These are phyloP conservation scores for Coccyzus lansbergi DNA, from an alignment of 2,797 vertebrate genomes.

Conservation along the genomic window DNA sequence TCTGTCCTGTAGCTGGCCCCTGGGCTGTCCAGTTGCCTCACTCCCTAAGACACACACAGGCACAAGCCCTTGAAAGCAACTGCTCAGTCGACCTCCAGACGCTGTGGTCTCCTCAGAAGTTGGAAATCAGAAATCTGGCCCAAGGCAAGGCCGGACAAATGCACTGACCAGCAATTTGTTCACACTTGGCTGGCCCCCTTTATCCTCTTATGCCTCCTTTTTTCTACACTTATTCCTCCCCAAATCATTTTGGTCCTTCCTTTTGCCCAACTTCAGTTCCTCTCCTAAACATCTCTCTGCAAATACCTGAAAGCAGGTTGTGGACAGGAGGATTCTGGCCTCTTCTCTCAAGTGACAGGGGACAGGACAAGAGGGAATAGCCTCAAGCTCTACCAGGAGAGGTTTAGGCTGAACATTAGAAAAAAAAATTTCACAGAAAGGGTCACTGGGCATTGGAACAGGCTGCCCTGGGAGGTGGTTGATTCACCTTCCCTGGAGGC, in stretches of 20 bases:
- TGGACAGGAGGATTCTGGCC: too few relatives aligned
- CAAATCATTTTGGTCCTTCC: not conserved
- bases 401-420: too few relatives aligned
- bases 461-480: too few relatives aligned
- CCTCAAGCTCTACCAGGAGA: too few relatives aligned
- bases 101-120: not conserved
- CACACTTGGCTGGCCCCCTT: accelerated
- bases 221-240: not conserved
- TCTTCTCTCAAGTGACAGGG: too few relatives aligned
- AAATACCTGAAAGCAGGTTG: too few relatives aligned
- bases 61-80: not conserved
- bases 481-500: too few relatives aligned
- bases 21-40: not conserved
- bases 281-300: not conserved
- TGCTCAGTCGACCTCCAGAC: not conserved
- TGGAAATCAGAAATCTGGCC: not conserved
- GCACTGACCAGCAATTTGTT: not conserved
- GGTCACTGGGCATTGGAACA: too few relatives aligned
- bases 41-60: not conserved
- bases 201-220: not conserved
- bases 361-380: too few relatives aligned
- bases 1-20: not conserved
- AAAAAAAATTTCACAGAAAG: too few relatives aligned
- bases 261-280: not conserved
- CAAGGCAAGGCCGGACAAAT: not conserved